phyloP scores from a whole-genome alignment of 2,888 invertebrate genomes.

The Cephus runcator region DNA sequence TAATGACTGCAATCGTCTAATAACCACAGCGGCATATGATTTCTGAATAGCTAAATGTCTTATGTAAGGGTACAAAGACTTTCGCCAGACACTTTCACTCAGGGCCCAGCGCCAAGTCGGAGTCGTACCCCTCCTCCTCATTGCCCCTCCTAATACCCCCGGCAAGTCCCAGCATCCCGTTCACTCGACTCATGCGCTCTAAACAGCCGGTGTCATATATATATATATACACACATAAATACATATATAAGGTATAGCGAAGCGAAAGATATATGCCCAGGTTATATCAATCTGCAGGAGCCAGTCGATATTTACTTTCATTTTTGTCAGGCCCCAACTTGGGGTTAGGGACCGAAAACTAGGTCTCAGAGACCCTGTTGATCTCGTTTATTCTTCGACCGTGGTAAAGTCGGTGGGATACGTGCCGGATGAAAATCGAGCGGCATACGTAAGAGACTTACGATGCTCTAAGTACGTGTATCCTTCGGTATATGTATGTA shows the following conservation, averaged over 20 bases:
- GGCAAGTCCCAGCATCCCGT: constrained; percentile 57
- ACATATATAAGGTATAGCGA: not conserved
- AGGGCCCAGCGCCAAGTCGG: constrained; percentile 23
- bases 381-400: not conserved
- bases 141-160: constrained; percentile 1
- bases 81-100: constrained; percentile 65
- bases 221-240: not conserved
- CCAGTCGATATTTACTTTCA: constrained; percentile 41
- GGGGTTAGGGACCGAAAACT: not conserved
- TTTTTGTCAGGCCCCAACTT: constrained; percentile 34
- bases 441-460: not conserved
- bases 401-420: not conserved
- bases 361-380: not conserved
- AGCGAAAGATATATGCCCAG: not conserved
- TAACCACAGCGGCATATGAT: constrained; percentile 39
- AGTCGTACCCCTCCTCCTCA: not conserved
- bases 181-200: constrained; percentile 43
- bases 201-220: not conserved
- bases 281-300: not conserved
- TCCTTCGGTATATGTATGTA: not conserved
- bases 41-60: constrained; percentile 56
- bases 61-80: constrained; percentile 62
- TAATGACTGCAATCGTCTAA: constrained; percentile 7
- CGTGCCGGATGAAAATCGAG: not conserved
- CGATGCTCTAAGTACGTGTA: too few species aligned